Evolutionary conservation across 2,113 vertebrate genomes (phyloP), one percentile per base, ranked within the genome.

Genomic region (Perognathus longimembris): DNA sequence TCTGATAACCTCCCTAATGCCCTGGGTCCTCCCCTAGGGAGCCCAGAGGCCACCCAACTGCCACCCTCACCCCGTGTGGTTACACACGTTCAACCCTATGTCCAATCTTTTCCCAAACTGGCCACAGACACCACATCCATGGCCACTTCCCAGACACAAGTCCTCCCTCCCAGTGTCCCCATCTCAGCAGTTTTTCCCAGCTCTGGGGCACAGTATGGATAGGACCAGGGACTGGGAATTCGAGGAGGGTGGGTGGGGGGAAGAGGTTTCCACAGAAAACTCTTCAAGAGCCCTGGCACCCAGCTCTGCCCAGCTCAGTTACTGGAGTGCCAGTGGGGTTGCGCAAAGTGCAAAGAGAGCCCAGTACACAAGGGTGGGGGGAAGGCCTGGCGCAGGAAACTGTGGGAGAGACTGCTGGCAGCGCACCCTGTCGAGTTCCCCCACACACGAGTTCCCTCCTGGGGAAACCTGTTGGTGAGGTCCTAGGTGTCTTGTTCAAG

Each of bases 391-490:
- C 70, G 42, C 87, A 85, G 94, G 96, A 95, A 94, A 70, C 74
- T 30, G 54, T 88, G 85, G 95, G 94, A 92, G 92, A 90, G 59
- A 36, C 22, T 45, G 59, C 76, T 0, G 0, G 40, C 17, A 34
- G 2, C 32, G 10, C 24, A 22, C 84, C 92, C 76, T 79, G 59
- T 78, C 45, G 81, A 85, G 79, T 95, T 89, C 93, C 89, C 95
- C 89, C 73, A 75, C 38, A 50, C 20, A 9, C 85, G 59, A 66
- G 22, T 74, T 92, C 36, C 85, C 90, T 71, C 74, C 82, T 24
- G 38, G 89, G 87, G 79, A 91, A 92, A 96, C 84, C 92, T 93
- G 95, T 93, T 54, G 84, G 92, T 96, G 87, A 90, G 89, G 94
- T 82, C 74, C 59, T 63, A 71, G 89, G 88, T 1, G 3, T 38